Base-by-base conservation (phyloP, 2,797 vertebrate genomes). In the Anguilla pacifica region DNA sequence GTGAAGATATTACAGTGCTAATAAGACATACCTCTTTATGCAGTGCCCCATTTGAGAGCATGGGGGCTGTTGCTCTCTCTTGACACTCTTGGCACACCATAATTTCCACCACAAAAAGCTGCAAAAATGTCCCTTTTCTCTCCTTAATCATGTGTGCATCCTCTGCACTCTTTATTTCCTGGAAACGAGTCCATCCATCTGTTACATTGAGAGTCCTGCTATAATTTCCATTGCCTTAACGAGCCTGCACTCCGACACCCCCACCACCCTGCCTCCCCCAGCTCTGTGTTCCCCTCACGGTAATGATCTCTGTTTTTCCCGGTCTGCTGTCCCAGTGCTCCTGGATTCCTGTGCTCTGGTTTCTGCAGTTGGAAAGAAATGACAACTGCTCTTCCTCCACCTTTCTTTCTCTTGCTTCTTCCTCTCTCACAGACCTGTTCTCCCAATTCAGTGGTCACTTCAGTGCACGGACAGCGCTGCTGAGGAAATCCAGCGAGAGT, bases 71-170 rank as follows among this genome's bases (percentile, higher is more conserved):
- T 92, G 93, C 92, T 91, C 95, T 91, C 90, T 92, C 94, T 92
- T 93, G 95, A 92, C 92, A 96, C 93, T 96, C 95, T 94, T 93
- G 95, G 91, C 95, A 93, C 94, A 94, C 97, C 97, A 97, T 97
- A 96, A 89, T 94, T 96, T 94, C 95, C 93, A 94, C 93, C 91
- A 72, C 90, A 93, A 89, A 92, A 93, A 94, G 51, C 83, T 83
- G 88, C 28, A 79, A 83, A 91, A 51, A 74, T 53, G 61, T 88
- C 61, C 55, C 86, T 88, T 43, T 84, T 89, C 70, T 74, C 86
- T 85, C 77, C 74, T 86, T 90, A 91, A 89, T 89, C 89, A 89
- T 91, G 35, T 84, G 86, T 77, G 87, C 70, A 84, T 53, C 11
- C 84, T 25, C 67, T 83, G 89, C 70, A 72, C 87, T 87, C 64